These are phyloP conservation scores for Gopherus evgoodei DNA, from an alignment of 2,113 vertebrate genomes.

Conservation along the genomic window DNA sequence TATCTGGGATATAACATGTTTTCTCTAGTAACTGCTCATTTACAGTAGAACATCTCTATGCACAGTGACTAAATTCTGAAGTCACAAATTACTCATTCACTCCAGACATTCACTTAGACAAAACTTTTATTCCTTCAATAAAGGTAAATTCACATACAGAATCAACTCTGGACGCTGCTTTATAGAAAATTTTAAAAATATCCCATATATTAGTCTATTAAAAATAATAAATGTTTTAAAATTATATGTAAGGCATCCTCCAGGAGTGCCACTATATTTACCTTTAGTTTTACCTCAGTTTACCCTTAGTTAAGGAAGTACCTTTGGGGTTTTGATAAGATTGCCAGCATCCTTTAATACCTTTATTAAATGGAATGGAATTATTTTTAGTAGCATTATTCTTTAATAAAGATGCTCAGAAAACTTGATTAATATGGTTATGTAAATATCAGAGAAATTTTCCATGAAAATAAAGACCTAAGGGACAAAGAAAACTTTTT, in stretches of 20 bases:
- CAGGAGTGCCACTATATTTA: neutral
- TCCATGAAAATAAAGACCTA: slow-evolving; percentile 31
- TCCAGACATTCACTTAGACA: fast-evolving
- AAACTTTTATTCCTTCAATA: fast-evolving
- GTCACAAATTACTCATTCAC: fast-evolving
- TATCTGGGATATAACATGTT: neutral
- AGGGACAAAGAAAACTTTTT: neutral
- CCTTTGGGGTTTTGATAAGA: neutral
- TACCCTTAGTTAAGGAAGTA: neutral
- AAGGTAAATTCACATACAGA: neutral
- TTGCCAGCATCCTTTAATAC: neutral
- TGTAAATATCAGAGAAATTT: neutral
- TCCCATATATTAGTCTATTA: fast-evolving
- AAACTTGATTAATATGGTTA: neutral
- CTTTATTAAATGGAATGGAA: neutral
- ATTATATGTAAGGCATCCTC: neutral
- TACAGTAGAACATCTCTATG: neutral
- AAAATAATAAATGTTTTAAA: fast-evolving
- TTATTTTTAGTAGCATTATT: neutral
- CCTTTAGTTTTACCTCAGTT: neutral
- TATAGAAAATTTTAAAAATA: fast-evolving
- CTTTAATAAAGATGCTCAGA: slow-evolving; percentile 28
- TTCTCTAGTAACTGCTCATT: fast-evolving
- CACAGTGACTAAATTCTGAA: fast-evolving
- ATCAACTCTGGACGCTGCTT: fast-evolving